These are phyloP conservation scores for Zapus hudsonius DNA, from an alignment of 2,113 vertebrate genomes.

Conservation along the genomic window DNA sequence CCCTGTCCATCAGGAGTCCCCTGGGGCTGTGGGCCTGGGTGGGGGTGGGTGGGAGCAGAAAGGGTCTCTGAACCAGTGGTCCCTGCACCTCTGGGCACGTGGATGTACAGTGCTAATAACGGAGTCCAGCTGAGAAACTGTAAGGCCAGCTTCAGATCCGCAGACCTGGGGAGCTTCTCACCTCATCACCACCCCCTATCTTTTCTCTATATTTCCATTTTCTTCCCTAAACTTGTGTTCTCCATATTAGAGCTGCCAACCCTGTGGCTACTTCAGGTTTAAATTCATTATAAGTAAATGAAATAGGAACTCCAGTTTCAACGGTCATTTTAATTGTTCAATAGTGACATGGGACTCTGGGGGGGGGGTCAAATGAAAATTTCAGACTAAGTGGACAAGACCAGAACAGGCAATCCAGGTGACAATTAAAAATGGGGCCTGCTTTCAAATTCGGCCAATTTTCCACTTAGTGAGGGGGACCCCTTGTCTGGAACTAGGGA, in stretches of 20 bases:
- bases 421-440: too few species aligned
- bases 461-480: too few species aligned
- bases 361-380: rapidly evolving
- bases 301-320: background rate
- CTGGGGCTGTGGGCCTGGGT: background rate
- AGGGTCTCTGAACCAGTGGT: background rate
- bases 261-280: background rate
- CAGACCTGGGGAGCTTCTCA: rapidly evolving
- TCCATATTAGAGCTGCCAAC: background rate
- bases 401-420: too few species aligned
- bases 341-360: background rate
- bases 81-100: rapidly evolving
- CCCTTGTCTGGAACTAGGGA: too few species aligned
- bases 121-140: background rate
- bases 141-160: rapidly evolving
- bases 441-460: too few species aligned
- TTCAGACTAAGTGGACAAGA: background rate
- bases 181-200: rapidly evolving
- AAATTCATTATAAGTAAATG: background rate
- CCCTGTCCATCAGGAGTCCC: background rate
- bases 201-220: rapidly evolving
- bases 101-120: background rate
- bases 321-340: too few species aligned
- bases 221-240: background rate
- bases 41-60: background rate